These are phyloP conservation scores for Hypselothyrea guttata DNA, from an alignment of 2,888 invertebrate genomes.

Conservation along the genomic window DNA sequence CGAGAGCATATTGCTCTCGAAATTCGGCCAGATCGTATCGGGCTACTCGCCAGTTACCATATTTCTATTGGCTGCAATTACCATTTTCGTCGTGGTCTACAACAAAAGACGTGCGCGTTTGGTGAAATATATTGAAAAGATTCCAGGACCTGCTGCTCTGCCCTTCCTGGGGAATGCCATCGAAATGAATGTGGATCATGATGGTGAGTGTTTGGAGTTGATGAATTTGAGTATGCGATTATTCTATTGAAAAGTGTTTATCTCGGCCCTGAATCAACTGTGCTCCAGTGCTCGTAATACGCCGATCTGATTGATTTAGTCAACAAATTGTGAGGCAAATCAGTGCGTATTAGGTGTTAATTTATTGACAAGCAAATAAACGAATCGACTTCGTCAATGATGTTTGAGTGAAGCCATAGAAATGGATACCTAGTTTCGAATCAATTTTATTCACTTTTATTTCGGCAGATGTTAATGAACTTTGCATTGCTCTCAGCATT, in stretches of 20 bases:
- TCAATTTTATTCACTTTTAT: not conserved
- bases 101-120: slow-evolving; percentile 80
- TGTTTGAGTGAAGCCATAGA: slow-evolving; percentile 5
- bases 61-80: slow-evolving; percentile 67
- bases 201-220: slow-evolving; percentile 83
- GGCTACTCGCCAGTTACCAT: slow-evolving; percentile 81
- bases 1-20: slow-evolving; percentile 79
- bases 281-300: slow-evolving; percentile 2
- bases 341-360: slow-evolving; percentile 60
- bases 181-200: slow-evolving; percentile 85
- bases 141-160: slow-evolving; percentile 85
- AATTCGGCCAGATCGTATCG: slow-evolving; percentile 71
- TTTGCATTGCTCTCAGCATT: slow-evolving; percentile 39
- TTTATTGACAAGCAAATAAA: slow-evolving; percentile 38
- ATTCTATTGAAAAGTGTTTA: slow-evolving; percentile 10
- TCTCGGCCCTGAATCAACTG: slow-evolving; percentile 59
- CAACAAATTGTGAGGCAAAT: slow-evolving; percentile 47
- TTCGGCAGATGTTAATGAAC: slow-evolving; percentile 56
- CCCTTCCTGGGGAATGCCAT: slow-evolving; percentile 85
- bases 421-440: not conserved
- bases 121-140: slow-evolving; percentile 83
- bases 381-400: slow-evolving; percentile 25
- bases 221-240: no score
- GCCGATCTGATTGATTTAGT: slow-evolving; percentile 47
- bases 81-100: slow-evolving; percentile 76